Evolutionary conservation across 2,888 invertebrate genomes (phyloP).

Genomic region (Spialia ferax): DNA sequence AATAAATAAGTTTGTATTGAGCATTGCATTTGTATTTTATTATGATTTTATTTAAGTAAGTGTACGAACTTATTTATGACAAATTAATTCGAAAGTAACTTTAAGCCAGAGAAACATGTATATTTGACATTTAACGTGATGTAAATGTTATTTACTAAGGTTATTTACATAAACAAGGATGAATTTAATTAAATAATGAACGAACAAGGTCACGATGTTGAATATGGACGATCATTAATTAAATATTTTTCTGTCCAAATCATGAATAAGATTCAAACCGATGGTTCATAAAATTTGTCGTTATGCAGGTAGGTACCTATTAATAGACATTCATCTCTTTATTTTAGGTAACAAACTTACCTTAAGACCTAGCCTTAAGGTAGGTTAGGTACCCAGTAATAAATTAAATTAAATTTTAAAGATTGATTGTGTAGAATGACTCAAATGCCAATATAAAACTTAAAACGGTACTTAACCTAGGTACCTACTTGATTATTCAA

Average conservation of each 20-base stretch:
- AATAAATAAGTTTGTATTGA: background rate
- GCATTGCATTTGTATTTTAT: too few relatives aligned
- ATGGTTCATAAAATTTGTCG: too few relatives aligned
- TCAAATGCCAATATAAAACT: too few relatives aligned
- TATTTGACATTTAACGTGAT: constrained; percentile 44
- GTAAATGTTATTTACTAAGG: constrained; percentile 32
- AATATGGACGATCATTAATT: background rate
- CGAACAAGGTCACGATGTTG: constrained; percentile 32
- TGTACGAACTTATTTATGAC: too few relatives aligned
- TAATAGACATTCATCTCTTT: background rate
- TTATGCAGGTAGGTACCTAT: too few relatives aligned
- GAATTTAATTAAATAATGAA: constrained; percentile 30
- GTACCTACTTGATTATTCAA: too few relatives aligned
- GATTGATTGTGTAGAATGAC: too few relatives aligned
- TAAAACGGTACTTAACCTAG: constrained; percentile 4
- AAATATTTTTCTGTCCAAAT: background rate
- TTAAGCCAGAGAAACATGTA: constrained; percentile 25
- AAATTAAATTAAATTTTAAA: too few relatives aligned
- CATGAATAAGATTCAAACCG: background rate
- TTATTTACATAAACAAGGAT: constrained; percentile 42
- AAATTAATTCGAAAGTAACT: constrained; percentile 27
- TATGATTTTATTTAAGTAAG: too few relatives aligned
- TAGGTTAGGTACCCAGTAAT: too few relatives aligned
- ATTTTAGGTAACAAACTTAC: too few relatives aligned
- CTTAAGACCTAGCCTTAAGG: too few relatives aligned